These are phyloP conservation scores for Eristalis pertinax DNA, from an alignment of 2,888 invertebrate species.

Conservation along the genomic window DNA sequence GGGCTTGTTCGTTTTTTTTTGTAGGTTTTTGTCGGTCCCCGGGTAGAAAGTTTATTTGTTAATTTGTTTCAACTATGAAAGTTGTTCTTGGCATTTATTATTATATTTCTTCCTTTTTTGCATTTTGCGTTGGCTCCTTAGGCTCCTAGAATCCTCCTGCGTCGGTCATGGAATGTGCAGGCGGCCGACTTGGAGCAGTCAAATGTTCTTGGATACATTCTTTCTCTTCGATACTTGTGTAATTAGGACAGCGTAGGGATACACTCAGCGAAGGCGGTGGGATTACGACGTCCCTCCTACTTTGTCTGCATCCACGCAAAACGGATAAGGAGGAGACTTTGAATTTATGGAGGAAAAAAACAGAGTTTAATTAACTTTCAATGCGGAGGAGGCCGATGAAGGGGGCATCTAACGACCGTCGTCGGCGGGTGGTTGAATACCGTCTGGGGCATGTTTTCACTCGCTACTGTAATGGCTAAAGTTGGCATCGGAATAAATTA, in stretches of 20 bases:
- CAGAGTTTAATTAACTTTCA: not conserved
- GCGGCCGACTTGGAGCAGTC: not conserved
- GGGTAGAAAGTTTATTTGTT: slow-evolving; percentile 42
- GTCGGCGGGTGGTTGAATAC: not conserved
- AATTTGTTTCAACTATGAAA: slow-evolving; percentile 41
- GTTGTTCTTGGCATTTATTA: slow-evolving; percentile 11
- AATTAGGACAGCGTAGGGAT: not conserved
- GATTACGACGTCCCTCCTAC: no score
- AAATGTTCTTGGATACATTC: not conserved
- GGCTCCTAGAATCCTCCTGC: not conserved
- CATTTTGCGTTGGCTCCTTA: not conserved
- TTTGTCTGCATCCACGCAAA: no score
- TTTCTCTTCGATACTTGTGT: not conserved
- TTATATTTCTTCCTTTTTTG: not conserved
- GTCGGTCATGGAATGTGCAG: not conserved
- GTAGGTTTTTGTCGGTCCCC: not conserved
- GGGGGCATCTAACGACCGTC: not conserved
- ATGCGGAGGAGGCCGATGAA: not conserved
- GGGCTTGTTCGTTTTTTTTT: no score
- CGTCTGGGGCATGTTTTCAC: not conserved
- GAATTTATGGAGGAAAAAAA: not conserved
- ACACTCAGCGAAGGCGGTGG: no score
- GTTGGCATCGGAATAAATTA: not conserved
- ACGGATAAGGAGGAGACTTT: no score
- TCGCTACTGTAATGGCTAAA: not conserved